phyloP scores from a whole-genome alignment of 2,113 vertebrate genomes.

The Xiphias gladius region DNA sequence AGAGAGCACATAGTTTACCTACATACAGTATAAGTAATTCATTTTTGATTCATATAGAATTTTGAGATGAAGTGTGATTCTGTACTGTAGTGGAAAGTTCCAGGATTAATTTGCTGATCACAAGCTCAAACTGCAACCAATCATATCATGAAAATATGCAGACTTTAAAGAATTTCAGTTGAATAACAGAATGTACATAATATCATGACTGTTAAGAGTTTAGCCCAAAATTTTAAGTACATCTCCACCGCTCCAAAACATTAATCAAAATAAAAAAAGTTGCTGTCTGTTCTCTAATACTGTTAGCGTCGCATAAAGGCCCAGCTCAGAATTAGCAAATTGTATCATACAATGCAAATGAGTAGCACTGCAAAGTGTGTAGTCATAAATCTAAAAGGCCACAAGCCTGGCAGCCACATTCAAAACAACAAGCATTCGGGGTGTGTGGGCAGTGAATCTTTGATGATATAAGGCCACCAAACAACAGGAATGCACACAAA shows the following conservation, averaged over 20 bases:
- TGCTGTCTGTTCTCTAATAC: background rate
- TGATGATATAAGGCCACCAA: background rate
- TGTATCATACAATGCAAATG: slow-evolving; percentile 22
- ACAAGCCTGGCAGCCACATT: background rate
- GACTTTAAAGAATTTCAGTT: too few species aligned
- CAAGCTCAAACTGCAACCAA: too few species aligned
- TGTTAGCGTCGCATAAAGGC: background rate
- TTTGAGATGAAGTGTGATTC: background rate
- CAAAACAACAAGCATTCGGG: too few species aligned
- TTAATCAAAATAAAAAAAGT: background rate
- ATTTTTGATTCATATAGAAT: too few species aligned
- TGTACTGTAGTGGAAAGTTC: background rate
- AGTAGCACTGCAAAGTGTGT: background rate
- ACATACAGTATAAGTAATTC: too few species aligned
- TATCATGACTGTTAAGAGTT: background rate
- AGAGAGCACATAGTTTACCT: background rate
- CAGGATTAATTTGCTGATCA: too few species aligned
- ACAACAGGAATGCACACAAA: background rate
- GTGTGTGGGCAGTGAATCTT: background rate
- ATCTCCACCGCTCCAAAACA: too few species aligned
- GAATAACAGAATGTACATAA: too few species aligned
- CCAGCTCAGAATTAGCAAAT: background rate
- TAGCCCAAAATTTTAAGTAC: background rate
- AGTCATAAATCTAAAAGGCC: background rate
- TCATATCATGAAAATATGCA: too few species aligned